Evolutionary conservation across 2,888 invertebrate genomes (phyloP), one percentile per base, ranked within the genome.

Genomic region (Teleiodes luculella): DNA sequence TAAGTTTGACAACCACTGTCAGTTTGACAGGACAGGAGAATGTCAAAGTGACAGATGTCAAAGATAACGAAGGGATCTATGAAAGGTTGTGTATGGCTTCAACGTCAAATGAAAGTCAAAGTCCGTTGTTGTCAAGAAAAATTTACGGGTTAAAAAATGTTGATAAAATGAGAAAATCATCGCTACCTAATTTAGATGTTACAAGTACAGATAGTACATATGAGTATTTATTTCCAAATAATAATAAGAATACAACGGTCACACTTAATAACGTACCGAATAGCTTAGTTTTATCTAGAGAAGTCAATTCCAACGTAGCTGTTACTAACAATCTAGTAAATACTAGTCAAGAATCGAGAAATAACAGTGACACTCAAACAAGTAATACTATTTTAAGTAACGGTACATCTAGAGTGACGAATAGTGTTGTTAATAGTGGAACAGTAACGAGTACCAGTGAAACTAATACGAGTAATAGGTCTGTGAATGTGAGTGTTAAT

Each of bases 1-100:
- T 89, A 1, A 87, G 88, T 63, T 58, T 88, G 55, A 84, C 86
- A 1, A 89, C 88, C 0, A 86, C 88, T 28, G 83, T 86, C 57
- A 86, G 65, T 56, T 57, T 83, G 56, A 68, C 75, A 2, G 76
- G 76, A 1, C 64, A 64, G 3, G 39, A 41, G 33, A 45, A 39
- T 48, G 62, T 62, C 52, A 41, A 41, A 20, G 18, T 18, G 20
- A 61, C 60, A 11, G 41, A 50, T 59, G n/a, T n/a, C n/a, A 58
- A 58, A 51, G 56, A 63, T 0, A 62, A 56, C 2, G 78, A 81
- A 1, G 73, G 76, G 0, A 57, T 84, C 0, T 88, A 88, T 24
- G 89, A 89, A 50, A 64, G 81, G 13, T 48, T 89, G 0, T 89
- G 87, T 20, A 65, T 86, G 69, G 89, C 88, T 0, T 86, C 88